Percentiles rank a stretch among this genome's conserved stretches.
phyloP scores from a whole-genome alignment of 2,113 vertebrate species.

The Plectropomus leopardus region DNA sequence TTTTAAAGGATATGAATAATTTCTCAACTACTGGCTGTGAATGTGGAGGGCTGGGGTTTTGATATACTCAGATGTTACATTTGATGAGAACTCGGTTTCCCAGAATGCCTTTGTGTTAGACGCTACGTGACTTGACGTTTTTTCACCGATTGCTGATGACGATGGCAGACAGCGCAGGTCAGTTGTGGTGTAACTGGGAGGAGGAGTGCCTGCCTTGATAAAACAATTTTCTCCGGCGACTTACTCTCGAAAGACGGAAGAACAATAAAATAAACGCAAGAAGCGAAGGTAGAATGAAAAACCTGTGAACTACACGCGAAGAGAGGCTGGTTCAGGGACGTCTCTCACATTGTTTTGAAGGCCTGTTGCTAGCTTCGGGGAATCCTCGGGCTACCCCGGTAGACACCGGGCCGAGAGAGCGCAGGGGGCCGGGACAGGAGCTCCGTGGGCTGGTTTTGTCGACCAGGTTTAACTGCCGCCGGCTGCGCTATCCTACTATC shows the following conservation, averaged over 20 bases:
- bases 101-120: conserved; percentile 29
- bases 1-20: too few species aligned
- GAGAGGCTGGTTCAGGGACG: background rate
- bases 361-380: conserved; percentile 75
- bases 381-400: conserved; percentile 71
- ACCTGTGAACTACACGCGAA: background rate
- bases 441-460: background rate
- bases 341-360: conserved; percentile 70
- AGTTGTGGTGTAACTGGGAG: conserved; percentile 37
- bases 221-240: conserved; percentile 13
- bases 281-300: background rate
- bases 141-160: conserved; percentile 65
- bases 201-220: conserved; percentile 56
- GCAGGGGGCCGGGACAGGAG: conserved; percentile 21
- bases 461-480: conserved; percentile 1
- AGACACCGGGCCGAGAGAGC: conserved; percentile 52
- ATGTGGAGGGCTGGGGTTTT: background rate
- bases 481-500: background rate
- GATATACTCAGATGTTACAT: background rate
- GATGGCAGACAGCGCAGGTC: conserved; percentile 67
- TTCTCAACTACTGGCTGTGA: background rate
- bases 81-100: conserved; percentile 60
- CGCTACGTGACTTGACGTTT: conserved; percentile 58
- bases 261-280: background rate
- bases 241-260: background rate